Evolutionary conservation across 1,140 invertebrate genomes (phyloP).

Genomic region (Chlorops oryzae): DNA sequence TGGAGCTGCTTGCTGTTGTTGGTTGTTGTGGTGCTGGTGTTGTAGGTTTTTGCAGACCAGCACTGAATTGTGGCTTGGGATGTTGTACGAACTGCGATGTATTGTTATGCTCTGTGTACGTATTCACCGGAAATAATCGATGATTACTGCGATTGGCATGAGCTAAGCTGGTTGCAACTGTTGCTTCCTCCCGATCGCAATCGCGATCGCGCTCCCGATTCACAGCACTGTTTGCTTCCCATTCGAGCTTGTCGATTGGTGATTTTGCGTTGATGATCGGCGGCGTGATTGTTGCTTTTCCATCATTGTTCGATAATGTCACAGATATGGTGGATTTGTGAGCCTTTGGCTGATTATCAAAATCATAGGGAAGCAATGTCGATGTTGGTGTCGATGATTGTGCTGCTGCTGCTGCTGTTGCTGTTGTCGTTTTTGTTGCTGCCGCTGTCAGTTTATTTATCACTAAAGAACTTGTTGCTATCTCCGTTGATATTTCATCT

Average conservation of each 20-base stretch:
- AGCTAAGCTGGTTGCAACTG: too few species aligned
- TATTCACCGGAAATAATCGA: conserved; percentile 56
- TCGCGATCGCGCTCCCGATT: too few species aligned
- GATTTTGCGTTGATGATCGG: conserved; percentile 30
- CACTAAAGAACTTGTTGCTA: too few species aligned
- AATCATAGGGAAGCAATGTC: conserved; percentile 13
- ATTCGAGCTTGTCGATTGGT: too few species aligned
- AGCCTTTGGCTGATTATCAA: conserved; percentile 19
- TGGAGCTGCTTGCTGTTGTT: background rate
- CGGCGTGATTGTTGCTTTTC: conserved; percentile 27
- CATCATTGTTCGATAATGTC: conserved; percentile 36
- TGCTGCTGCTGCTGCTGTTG: conserved; percentile 25
- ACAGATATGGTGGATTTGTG: conserved; percentile 43
- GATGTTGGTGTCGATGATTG: conserved; percentile 13
- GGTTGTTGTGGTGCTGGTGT: conserved; percentile 10
- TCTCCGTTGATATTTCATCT: conserved; percentile 20
- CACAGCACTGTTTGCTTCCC: too few species aligned
- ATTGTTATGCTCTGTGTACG: conserved; percentile 53
- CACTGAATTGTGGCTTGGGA: conserved; percentile 42
- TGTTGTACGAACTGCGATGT: conserved; percentile 45
- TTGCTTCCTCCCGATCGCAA: too few species aligned
- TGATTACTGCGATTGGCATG: conserved; percentile 45
- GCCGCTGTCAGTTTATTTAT: conserved; percentile 8
- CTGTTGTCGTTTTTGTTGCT: conserved; percentile 19
- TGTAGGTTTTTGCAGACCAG: conserved; percentile 31